These are phyloP conservation scores for Hylia prasina DNA, from an alignment of 2,113 vertebrate species.

Conservation along the genomic window DNA sequence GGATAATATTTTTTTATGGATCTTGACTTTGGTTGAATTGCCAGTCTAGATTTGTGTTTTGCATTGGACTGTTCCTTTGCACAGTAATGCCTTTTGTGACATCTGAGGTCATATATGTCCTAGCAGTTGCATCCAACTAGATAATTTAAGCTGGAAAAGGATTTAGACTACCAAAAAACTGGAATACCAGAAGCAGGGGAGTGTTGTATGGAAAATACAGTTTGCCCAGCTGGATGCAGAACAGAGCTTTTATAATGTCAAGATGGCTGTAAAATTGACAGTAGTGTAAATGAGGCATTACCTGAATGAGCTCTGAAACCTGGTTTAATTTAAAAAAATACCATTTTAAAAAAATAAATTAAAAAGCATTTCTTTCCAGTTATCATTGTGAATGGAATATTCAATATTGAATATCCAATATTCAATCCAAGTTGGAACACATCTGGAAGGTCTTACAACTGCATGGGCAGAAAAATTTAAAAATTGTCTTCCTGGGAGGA, in stretches of 20 bases:
- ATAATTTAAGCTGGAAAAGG: background rate
- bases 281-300: background rate
- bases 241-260: background rate
- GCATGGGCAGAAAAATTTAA: conserved; percentile 6
- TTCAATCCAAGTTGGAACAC: background rate
- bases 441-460: conserved; percentile 53
- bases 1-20: background rate
- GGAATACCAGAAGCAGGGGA: background rate
- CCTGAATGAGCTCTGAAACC: background rate
- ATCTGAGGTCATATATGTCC: background rate
- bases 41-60: background rate
- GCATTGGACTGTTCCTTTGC: background rate
- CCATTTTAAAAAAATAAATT: no score
- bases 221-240: background rate
- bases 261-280: background rate
- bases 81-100: background rate
- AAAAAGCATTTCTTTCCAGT: background rate
- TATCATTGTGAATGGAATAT: background rate
- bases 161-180: background rate
- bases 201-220: background rate
- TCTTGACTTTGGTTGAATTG: background rate
- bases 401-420: no score
- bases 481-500: conserved; percentile 35
- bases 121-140: background rate
- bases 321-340: no score